Percentiles rank a stretch among this genome's conserved stretches.
phyloP scores from a whole-genome alignment of 2,113 vertebrate genomes.

The Numenius arquata region DNA sequence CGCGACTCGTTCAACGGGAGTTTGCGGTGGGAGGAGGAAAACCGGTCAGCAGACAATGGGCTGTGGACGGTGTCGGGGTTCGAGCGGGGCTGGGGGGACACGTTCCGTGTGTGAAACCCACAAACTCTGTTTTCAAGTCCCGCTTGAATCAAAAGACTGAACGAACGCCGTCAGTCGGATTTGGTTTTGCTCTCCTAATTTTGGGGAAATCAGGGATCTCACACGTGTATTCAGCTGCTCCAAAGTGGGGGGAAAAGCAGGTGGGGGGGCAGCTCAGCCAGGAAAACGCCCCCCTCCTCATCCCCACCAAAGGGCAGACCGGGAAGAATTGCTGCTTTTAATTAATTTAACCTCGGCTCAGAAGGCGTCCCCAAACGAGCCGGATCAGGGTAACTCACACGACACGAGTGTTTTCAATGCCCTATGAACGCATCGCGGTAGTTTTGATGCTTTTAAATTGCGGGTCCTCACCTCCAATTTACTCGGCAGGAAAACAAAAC shows the following conservation, averaged over 20 bases:
- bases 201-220: not conserved
- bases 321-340: not conserved
- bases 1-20: accelerated
- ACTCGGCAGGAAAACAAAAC: not conserved
- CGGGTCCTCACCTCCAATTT: not conserved
- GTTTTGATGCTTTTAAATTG: not conserved
- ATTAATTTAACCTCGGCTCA: too few species aligned
- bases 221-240: not conserved
- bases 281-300: not conserved
- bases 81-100: not conserved
- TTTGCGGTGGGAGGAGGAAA: not conserved
- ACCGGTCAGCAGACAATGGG: accelerated
- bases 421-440: accelerated
- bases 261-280: not conserved
- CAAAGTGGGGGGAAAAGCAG: accelerated
- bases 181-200: too few species aligned
- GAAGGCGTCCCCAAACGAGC: not conserved
- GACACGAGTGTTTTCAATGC: accelerated
- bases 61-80: accelerated
- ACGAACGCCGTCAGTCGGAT: accelerated
- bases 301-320: not conserved
- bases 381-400: accelerated
- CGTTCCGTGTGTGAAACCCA: not conserved
- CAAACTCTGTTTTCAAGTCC: too few species aligned
- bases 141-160: not conserved